A percentile compares a stretch with the other conserved stretches of the same genome.
Conservation (phyloP, 2,888 invertebrate species). For the Meandrusa payeni region DNA sequence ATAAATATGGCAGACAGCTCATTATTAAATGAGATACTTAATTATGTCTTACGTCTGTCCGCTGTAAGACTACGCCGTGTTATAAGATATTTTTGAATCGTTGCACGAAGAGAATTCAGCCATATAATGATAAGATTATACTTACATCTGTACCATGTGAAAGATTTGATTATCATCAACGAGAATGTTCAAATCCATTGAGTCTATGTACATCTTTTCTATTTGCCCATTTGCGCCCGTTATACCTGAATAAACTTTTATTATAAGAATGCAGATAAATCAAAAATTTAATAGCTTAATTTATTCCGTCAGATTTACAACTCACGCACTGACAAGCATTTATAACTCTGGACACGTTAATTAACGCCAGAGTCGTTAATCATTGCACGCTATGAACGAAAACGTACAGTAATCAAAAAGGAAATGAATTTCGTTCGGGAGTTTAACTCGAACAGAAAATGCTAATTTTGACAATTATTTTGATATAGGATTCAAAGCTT, state of each 20-base stretch:
- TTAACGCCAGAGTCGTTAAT: conserved; percentile 2
- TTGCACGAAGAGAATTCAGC: too few species aligned
- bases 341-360: conserved; percentile 9
- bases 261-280: conserved; percentile 1
- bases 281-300: conserved; percentile 10
- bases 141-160: conserved; percentile 80
- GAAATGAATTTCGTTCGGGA: too few species aligned
- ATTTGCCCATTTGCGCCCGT: conserved; percentile 61
- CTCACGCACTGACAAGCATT: conserved; percentile 7
- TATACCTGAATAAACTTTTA: conserved; percentile 68
- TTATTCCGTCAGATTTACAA: neutral
- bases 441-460: too few species aligned
- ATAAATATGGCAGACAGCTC: too few species aligned
- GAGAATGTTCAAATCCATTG: conserved; percentile 80
- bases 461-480: too few species aligned
- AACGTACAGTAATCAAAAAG: too few species aligned
- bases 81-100: too few species aligned
- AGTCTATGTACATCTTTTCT: conserved; percentile 73
- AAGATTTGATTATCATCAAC: conserved; percentile 78
- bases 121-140: too few species aligned
- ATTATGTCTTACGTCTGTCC: too few species aligned
- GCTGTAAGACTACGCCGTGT: too few species aligned
- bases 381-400: conserved; percentile 2
- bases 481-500: too few species aligned
- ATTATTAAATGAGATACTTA: too few species aligned